A percentile compares a stretch with the other conserved stretches of the same genome.
These are phyloP conservation scores for Dilophus febrilis DNA, from an alignment of 2,888 invertebrate species.

Conservation along the genomic window DNA sequence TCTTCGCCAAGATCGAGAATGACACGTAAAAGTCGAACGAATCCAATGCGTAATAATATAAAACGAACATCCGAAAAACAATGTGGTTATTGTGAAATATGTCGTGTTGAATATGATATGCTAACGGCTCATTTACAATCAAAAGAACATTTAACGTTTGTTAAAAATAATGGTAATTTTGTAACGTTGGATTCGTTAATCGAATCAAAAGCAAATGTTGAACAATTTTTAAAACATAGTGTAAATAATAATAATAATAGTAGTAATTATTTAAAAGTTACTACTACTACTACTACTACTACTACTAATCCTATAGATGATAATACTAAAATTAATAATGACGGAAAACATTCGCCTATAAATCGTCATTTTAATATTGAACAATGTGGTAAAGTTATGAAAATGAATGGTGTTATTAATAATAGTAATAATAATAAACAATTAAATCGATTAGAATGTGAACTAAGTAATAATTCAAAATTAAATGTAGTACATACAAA, in stretches of 20 bases:
- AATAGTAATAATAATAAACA: too few species aligned
- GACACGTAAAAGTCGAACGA: conserved; percentile 6
- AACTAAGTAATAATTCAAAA: too few species aligned
- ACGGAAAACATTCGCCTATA: conserved; percentile 31
- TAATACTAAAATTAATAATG: neutral
- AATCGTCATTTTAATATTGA: conserved; percentile 1
- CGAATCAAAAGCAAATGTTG: conserved; percentile 45
- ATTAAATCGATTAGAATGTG: too few species aligned
- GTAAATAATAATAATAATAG: conserved; percentile 6
- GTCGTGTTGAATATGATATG: conserved; percentile 54
- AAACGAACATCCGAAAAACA: conserved; percentile 24
- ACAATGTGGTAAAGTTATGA: too few species aligned
- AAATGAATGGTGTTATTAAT: too few species aligned
- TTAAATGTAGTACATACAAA: too few species aligned
- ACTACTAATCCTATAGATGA: too few species aligned
- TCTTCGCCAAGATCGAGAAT: conserved; percentile 3
- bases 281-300: too few species aligned
- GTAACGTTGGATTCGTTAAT: conserved; percentile 57
- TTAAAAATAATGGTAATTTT: conserved; percentile 56
- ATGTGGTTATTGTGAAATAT: conserved; percentile 65
- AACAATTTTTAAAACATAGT: conserved; percentile 46
- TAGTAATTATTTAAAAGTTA: neutral
- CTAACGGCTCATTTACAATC: conserved; percentile 53
- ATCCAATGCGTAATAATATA: neutral
- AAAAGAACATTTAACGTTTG: conserved; percentile 55